Conservation (phyloP, 92 coral and sea anemone species). For the Parazoanthus swiftii region DNA sequence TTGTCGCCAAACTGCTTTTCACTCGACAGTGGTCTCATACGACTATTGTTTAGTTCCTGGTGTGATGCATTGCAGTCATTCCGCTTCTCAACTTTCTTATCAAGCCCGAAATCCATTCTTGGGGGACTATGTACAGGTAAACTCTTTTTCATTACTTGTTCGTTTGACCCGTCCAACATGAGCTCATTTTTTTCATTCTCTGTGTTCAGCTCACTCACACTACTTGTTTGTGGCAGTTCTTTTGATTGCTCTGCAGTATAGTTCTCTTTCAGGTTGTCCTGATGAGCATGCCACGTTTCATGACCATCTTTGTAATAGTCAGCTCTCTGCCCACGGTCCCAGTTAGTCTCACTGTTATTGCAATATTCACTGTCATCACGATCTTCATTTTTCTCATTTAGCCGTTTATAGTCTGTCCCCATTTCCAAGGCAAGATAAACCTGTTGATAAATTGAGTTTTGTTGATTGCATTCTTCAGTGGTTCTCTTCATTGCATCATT, state of each 20-base stretch:
- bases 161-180: background rate
- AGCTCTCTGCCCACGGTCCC: slow-evolving; percentile 4
- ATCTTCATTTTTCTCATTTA: background rate
- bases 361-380: background rate
- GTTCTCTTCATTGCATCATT: background rate
- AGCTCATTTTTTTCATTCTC: background rate
- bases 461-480: background rate
- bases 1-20: background rate
- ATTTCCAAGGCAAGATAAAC: slow-evolving; percentile 37
- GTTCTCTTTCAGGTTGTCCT: background rate
- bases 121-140: background rate
- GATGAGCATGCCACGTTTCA: background rate
- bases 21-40: background rate
- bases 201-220: background rate
- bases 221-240: background rate
- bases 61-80: background rate
- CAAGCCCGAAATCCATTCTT: background rate
- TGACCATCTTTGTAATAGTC: slow-evolving; percentile 5
- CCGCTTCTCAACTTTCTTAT: background rate
- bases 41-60: background rate
- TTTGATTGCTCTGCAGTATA: background rate
- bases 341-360: background rate
- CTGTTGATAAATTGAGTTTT: slow-evolving; percentile 20
- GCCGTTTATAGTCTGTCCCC: background rate
- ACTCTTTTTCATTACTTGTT: background rate